A percentile compares a stretch with the other conserved stretches of the same genome.
These are phyloP conservation scores for Taenaris catops DNA, from an alignment of 2,888 invertebrate species.

Conservation along the genomic window DNA sequence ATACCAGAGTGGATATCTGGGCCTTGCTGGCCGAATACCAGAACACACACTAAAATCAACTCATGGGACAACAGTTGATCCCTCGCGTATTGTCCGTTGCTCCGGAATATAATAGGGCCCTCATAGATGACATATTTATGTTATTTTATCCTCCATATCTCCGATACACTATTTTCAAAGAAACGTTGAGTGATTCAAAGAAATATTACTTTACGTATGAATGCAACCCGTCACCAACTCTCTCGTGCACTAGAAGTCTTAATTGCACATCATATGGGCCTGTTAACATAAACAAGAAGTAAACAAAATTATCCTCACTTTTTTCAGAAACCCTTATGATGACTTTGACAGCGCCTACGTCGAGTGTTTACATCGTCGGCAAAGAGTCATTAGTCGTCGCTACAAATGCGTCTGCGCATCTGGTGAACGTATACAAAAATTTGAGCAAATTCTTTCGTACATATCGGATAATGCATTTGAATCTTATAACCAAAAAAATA, in stretches of 20 bases:
- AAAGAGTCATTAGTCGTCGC: slow-evolving; percentile 70
- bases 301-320: slow-evolving; percentile 36
- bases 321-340: slow-evolving; percentile 43
- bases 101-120: no score
- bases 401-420: slow-evolving; percentile 54
- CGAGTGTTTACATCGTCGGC: slow-evolving; percentile 72
- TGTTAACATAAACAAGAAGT: slow-evolving; percentile 17
- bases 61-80: no score
- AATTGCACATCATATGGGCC: not conserved
- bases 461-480: not conserved
- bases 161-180: no score
- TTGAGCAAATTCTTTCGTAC: slow-evolving; percentile 9
- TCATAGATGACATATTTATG: no score
- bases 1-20: no score
- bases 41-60: no score
- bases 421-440: slow-evolving; percentile 51
- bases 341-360: slow-evolving; percentile 59
- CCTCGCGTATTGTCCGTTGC: no score
- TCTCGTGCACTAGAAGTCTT: not conserved
- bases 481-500: not conserved
- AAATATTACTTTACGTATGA: no score
- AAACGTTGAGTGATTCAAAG: no score
- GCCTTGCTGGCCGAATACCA: no score
- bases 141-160: no score
- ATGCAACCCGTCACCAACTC: no score